These are phyloP conservation scores for Anguilla pacifica DNA, from an alignment of 2,797 vertebrate genomes.

Conservation along the genomic window DNA sequence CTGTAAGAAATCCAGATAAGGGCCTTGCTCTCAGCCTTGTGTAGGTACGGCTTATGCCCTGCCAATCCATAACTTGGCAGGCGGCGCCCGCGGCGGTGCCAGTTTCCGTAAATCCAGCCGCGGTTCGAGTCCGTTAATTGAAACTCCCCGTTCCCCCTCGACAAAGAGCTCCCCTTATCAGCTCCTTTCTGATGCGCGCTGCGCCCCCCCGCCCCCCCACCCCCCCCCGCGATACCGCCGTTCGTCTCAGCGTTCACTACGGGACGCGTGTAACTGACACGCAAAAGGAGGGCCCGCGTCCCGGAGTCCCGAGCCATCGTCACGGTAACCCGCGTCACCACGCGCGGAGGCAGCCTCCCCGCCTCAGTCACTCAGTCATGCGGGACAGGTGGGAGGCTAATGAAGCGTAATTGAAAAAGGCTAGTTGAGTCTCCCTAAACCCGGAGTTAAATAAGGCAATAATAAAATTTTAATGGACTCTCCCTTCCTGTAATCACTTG, in stretches of 20 bases:
- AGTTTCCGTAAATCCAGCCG: not conserved
- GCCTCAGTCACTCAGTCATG: not conserved
- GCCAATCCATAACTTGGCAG: not conserved
- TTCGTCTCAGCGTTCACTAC: not conserved
- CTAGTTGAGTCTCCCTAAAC: conserved; percentile 26
- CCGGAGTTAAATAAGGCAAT: conserved; percentile 34
- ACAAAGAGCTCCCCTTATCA: not conserved
- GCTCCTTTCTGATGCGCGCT: not conserved
- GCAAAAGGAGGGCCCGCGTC: not conserved
- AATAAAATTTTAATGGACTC: conserved; percentile 52
- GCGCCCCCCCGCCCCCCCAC: too few relatives aligned
- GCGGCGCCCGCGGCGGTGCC: not conserved
- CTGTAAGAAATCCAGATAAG: not conserved
- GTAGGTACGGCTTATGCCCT: not conserved
- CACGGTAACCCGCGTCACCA: not conserved
- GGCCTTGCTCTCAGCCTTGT: not conserved
- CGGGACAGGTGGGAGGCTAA: not conserved
- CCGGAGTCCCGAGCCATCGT: not conserved
- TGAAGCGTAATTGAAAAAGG: conserved; percentile 29
- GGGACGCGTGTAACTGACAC: not conserved
- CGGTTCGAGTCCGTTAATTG: not conserved
- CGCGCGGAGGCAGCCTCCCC: not conserved
- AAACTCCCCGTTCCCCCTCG: not conserved
- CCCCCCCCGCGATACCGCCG: not conserved
- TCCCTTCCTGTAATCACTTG: conserved; percentile 33